These are phyloP conservation scores for Osmoderma eremita DNA, from an alignment of 2,888 invertebrate species.

Conservation along the genomic window DNA sequence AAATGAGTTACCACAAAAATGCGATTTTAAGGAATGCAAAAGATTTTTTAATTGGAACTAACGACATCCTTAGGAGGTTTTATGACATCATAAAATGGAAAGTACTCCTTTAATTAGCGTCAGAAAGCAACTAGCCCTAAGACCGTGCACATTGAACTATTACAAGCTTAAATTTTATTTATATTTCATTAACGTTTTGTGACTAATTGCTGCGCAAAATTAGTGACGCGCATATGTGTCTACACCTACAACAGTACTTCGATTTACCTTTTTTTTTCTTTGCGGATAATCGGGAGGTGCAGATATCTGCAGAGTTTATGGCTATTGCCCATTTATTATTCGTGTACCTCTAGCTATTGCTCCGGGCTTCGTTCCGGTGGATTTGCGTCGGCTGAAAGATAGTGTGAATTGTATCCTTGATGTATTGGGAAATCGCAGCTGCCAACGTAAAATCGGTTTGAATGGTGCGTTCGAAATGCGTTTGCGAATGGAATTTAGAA, in stretches of 20 bases:
- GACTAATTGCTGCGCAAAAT: no score
- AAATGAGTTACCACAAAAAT: no score
- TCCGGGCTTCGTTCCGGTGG: conserved; percentile 36
- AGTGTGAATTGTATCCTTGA: conserved; percentile 27
- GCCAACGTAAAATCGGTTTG: conserved; percentile 48
- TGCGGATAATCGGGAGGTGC: background rate
- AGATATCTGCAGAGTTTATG: background rate
- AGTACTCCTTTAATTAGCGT: conserved; percentile 6
- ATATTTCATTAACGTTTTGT: no score
- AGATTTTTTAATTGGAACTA: no score
- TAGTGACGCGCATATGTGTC: background rate
- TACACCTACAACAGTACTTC: background rate
- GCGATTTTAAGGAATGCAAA: no score
- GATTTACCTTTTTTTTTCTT: background rate
- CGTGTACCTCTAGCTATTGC: conserved; percentile 1
- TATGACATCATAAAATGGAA: conserved; percentile 7
- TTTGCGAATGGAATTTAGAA: conserved; percentile 34
- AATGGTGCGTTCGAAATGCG: conserved; percentile 38
- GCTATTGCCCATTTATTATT: background rate
- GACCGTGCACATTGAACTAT: background rate
- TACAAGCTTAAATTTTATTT: background rate
- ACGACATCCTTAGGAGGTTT: background rate
- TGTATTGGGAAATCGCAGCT: conserved; percentile 46
- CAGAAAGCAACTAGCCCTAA: background rate
- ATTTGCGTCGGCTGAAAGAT: conserved; percentile 21